A percentile compares a stretch with the other conserved stretches of the same genome.
Evolutionary conservation across 1,140 invertebrate species (phyloP).

Genomic region (Anoplophora glabripennis): DNA sequence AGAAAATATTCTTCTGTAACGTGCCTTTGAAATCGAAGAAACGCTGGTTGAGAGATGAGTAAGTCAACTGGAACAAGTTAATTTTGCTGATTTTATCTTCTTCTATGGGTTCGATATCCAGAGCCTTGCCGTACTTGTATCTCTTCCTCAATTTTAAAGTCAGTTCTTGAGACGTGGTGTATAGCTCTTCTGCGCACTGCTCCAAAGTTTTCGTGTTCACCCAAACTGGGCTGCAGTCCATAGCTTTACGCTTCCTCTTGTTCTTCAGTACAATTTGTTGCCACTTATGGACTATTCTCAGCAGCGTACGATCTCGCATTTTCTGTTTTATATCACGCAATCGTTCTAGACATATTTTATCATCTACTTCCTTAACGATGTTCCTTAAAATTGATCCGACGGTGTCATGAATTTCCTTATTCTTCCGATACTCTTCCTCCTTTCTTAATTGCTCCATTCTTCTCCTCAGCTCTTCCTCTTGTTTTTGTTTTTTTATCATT

Average conservation of each 20-base stretch:
- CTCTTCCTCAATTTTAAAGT: conserved; percentile 56
- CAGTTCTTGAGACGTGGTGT: conserved; percentile 51
- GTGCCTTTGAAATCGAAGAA: conserved; percentile 52
- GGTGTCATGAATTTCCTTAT: conserved; percentile 28
- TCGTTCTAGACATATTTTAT: conserved; percentile 46
- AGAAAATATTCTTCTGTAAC: conserved; percentile 58
- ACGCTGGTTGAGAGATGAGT: conserved; percentile 50
- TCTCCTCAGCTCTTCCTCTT: conserved; percentile 23
- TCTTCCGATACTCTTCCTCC: conserved; percentile 28
- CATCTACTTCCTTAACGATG: conserved; percentile 37
- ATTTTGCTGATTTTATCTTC: conserved; percentile 47
- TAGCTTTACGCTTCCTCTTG: conserved; percentile 49
- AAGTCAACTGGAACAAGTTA: conserved; percentile 52
- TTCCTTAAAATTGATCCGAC: conserved; percentile 33
- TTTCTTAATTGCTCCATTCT: conserved; percentile 18
- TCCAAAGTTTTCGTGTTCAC: conserved; percentile 52
- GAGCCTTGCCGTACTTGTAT: conserved; percentile 51
- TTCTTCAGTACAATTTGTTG: conserved; percentile 47
- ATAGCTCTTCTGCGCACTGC: conserved; percentile 54
- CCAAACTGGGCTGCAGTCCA: conserved; percentile 64
- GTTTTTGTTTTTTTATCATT: conserved; percentile 30
- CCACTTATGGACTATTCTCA: conserved; percentile 51
- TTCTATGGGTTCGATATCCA: conserved; percentile 46
- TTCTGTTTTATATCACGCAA: conserved; percentile 44
- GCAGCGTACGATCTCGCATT: conserved; percentile 46